These are phyloP conservation scores for Stegastes partitus DNA, from an alignment of 2,113 vertebrate genomes.

Conservation along the genomic window DNA sequence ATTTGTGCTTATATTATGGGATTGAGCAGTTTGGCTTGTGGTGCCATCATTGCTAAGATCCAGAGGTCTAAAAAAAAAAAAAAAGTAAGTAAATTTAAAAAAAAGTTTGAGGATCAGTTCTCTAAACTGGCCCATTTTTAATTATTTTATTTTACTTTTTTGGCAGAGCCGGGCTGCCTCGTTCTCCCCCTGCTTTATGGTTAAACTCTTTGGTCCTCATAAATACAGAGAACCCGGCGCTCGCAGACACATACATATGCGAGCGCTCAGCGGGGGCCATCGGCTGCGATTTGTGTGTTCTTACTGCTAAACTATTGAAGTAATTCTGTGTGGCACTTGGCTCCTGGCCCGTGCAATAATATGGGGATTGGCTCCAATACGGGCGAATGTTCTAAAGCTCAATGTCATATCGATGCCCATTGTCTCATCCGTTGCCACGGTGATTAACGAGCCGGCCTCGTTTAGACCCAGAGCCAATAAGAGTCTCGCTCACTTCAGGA, in stretches of 20 bases:
- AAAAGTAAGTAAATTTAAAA: no score
- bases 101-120: no score
- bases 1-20: no score
- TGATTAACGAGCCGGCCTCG: constrained; percentile 41
- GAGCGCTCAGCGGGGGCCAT: background rate
- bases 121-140: no score
- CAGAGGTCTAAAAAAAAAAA: no score
- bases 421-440: constrained; percentile 63
- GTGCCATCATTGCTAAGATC: no score
- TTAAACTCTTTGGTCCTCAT: background rate
- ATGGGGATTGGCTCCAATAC: constrained; percentile 22
- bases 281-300: background rate
- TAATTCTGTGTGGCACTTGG: constrained; percentile 44
- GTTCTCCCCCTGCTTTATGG: background rate
- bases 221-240: background rate
- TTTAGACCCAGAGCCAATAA: constrained; percentile 37
- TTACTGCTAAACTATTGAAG: constrained; percentile 18
- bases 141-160: background rate
- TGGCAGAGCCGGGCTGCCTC: background rate
- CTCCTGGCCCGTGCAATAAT: constrained; percentile 30
- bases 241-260: background rate
- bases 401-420: constrained; percentile 57
- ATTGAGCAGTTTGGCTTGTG: no score
- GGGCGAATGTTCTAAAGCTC: constrained; percentile 39
- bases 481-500: constrained; percentile 41